These are phyloP conservation scores for Pachypsylla venusta DNA, from an alignment of 1,140 invertebrate species.

Conservation along the genomic window DNA sequence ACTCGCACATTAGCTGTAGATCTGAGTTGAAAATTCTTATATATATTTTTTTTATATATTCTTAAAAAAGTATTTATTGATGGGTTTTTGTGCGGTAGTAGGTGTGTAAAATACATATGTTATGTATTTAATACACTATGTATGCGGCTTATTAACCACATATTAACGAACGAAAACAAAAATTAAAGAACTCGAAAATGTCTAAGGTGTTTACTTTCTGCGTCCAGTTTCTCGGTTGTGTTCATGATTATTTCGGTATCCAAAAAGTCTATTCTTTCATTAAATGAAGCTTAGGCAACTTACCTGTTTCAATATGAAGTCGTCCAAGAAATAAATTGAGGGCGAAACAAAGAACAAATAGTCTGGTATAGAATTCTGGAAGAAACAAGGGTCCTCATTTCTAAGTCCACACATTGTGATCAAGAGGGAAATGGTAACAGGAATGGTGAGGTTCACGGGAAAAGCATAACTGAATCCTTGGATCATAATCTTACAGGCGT, in stretches of 20 bases:
- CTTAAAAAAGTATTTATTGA: no score
- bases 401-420: conserved; percentile 78
- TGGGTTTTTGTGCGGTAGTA: no score
- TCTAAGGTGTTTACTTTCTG: no score
- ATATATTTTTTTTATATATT: no score
- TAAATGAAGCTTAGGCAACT: conserved; percentile 8
- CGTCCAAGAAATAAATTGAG: conserved; percentile 58
- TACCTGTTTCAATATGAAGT: conserved; percentile 65
- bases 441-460: conserved; percentile 81
- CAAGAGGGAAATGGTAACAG: conserved; percentile 70
- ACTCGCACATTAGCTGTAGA: no score
- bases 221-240: neutral
- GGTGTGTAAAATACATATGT: no score
- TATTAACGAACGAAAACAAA: no score
- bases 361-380: conserved; percentile 64
- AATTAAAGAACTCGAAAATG: neutral
- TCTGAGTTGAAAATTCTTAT: no score
- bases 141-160: no score
- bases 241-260: neutral
- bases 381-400: conserved; percentile 73
- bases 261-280: neutral
- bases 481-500: conserved; percentile 90
- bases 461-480: conserved; percentile 94
- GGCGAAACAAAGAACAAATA: conserved; percentile 85
- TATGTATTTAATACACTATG: no score